Base-by-base conservation (phyloP, 2,888 invertebrate species). In the Apocheima hispidaria region DNA sequence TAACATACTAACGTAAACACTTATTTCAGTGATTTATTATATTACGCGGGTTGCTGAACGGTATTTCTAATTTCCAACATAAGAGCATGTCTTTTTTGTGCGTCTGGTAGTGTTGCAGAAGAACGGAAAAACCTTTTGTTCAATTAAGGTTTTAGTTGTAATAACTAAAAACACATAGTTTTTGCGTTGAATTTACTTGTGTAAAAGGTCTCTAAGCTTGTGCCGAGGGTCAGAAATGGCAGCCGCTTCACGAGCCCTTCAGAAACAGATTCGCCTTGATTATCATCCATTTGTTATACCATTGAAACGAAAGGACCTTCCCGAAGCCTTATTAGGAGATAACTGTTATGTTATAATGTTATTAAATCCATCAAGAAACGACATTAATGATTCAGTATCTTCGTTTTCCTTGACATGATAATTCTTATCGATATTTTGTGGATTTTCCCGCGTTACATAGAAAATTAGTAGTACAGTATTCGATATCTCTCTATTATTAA, bases 221-320 rank as follows among this genome's bases (percentile, higher is more conserved):
- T 36, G 49, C n/a, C 35, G 30, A 35, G 38, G 50, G 38, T 38
- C 50, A 38, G 50, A 51, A 28, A 26, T 23, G 26, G 23, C n/a
- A 1, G 35, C 10, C 36, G 26, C 26, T 51, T 51, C 9, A 18
- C 28, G 28, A n/a, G 38, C 46, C 55, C 38, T 46, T 55, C 55
- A 35, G 23, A 12, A 38, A 36, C 33, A 48, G 56, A 55, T 48
- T 30, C 21, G 49, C 46, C 48, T 35, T 48, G 46, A 55, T 55
- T 55, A 18, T 14, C n/a, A 14, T 21, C 20, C 33, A 50, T 57
- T 57, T 50, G 43, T 48, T 48, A 56, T 56, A 43, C 43, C 33
- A 33, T 53, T 53, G 43, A 33, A 43, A 33, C 20, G 23, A 16
- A 5, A 26, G 20, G 49, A 23, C 50, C 26, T 50, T 26, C 18